A percentile compares a stretch with the other conserved stretches of the same genome.
phyloP scores from a whole-genome alignment of 2,888 invertebrate species.

The Synergus gifuensis region DNA sequence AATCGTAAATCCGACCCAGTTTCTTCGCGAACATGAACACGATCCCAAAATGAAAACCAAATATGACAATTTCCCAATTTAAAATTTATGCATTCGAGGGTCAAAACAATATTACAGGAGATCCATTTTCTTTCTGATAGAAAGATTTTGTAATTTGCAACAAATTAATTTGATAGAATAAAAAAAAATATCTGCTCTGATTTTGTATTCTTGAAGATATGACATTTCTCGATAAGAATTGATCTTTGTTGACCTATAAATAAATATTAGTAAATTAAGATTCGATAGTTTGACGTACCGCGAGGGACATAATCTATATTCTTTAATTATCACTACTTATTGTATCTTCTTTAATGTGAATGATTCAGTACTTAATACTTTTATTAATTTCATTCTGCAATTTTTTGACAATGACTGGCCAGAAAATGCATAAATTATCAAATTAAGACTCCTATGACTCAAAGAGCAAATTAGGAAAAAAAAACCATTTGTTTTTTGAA shows the following conservation, averaged over 20 bases:
- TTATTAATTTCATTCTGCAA: not conserved
- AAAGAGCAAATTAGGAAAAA: not conserved
- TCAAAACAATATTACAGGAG: no score
- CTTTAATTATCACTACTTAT: not conserved
- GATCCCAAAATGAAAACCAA: not conserved
- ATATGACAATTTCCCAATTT: not conserved
- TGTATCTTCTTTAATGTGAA: not conserved
- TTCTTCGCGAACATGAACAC: not conserved
- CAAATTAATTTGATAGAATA: not conserved
- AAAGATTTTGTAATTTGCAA: no score
- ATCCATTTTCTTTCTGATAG: no score
- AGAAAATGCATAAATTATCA: not conserved
- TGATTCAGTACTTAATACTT: not conserved
- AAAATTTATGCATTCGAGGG: not conserved
- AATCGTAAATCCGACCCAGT: conserved; percentile 26
- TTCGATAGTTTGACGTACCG: not conserved
- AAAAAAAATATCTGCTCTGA: not conserved
- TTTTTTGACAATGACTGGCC: not conserved
- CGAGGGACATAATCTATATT: not conserved
- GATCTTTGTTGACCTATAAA: not conserved
- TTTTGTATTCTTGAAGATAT: not conserved
- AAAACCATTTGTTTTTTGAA: not conserved
- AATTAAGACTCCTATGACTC: not conserved
- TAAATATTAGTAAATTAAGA: not conserved
- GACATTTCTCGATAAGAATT: not conserved